Evolutionary conservation across 1,140 invertebrate species (phyloP), one percentile per base, ranked within the genome.

Genomic region (Antheraea mylitta): DNA sequence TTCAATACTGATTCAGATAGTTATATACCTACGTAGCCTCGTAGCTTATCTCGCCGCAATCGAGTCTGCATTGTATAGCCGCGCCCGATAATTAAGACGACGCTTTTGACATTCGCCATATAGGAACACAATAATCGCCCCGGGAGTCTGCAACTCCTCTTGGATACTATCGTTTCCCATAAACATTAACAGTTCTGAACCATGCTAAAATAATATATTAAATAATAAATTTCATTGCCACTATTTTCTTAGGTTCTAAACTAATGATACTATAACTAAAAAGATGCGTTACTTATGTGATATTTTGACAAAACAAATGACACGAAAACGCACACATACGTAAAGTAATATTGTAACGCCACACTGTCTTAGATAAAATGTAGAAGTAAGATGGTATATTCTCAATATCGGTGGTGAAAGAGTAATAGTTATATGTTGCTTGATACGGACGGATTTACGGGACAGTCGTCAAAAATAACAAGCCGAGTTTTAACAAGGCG

Each of bases 61-160:
- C 89, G 86, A 83, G 81, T 90, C 81, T 80, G 89, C 87, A 90
- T 90, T 92, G 89, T 90, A 83, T 86, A 73, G 81, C 85, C 83
- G 85, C 83, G 82, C 83, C 86, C 84, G 89, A 90, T 92, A 92
- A 92, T 92, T 92, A 92, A 92, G 89, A 92, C 89, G 88, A 92
- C 87, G 87, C 81, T 92, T 92, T 90, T 92, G 89, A 92, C 89
- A 90, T 89, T 92, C 88, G 82, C 89, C 89, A 89, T 91, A 91
- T 91, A 91, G 87, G 89, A 90, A 89, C 83, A 91, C 88, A 91
- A 91, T 91, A 86, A 90, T 81, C 87, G 88, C 89, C 85, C 81
- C 88, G 81, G 87, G 89, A 89, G 86, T 80, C 13, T 16, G 16
- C 16, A 13, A 13, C 38, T 42, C 71, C 75, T 72, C 71, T 80